These are phyloP conservation scores for Zeuzera pyrina DNA, from an alignment of 2,888 invertebrate species.

Conservation along the genomic window DNA sequence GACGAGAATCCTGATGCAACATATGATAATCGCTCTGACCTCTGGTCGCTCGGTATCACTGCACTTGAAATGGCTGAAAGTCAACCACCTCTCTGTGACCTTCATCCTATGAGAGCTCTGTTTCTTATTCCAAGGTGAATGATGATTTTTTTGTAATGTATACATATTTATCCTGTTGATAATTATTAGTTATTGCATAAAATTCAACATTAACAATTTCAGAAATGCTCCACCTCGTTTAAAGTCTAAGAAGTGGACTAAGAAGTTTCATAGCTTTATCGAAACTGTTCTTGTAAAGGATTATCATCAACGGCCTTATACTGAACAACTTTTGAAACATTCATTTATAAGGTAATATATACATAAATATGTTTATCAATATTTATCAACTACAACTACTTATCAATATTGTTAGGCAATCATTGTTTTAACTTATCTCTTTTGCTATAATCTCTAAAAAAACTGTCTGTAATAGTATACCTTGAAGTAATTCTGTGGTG, in stretches of 20 bases:
- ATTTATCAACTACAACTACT: too few relatives aligned
- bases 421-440: not conserved
- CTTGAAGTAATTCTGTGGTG: too few relatives aligned
- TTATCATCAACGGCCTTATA: slow-evolving; percentile 98
- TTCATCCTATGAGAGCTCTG: slow-evolving; percentile 99
- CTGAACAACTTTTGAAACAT: slow-evolving; percentile 97
- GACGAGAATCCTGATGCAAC: slow-evolving; percentile 99
- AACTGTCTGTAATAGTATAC: too few relatives aligned
- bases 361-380: too few relatives aligned
- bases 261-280: slow-evolving; percentile 98
- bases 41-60: slow-evolving; percentile 96
- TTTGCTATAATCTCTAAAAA: too few relatives aligned
- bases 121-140: slow-evolving; percentile 90
- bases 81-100: slow-evolving; percentile 98
- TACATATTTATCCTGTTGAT: too few relatives aligned
- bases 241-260: slow-evolving; percentile 98
- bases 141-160: too few relatives aligned
- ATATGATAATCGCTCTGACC: slow-evolving; percentile 96
- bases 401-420: not conserved
- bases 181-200: too few relatives aligned
- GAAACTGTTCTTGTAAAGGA: slow-evolving; percentile 99
- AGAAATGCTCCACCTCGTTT: slow-evolving; percentile 97
- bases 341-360: slow-evolving; percentile 91
- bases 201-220: slow-evolving; percentile 22
- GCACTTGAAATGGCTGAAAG: slow-evolving; percentile 99